phyloP scores from a whole-genome alignment of 1,140 invertebrate species.

The Ephestia elutella region DNA sequence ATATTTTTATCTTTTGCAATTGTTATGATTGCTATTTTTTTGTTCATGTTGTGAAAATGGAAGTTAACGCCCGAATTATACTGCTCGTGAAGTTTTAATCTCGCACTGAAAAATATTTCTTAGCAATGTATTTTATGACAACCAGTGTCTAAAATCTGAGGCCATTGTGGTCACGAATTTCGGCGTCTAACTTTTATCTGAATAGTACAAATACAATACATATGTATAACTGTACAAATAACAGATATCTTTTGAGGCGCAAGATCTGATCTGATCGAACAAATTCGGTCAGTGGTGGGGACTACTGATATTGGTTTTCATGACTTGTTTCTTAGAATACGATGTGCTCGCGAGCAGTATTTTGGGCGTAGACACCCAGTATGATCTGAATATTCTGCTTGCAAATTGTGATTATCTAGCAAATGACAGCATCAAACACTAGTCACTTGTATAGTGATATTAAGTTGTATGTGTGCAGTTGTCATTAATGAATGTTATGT shows the following conservation, averaged over 20 bases:
- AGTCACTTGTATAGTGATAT: slow-evolving; percentile 22
- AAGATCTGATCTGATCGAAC: too few relatives aligned
- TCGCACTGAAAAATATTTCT: too few relatives aligned
- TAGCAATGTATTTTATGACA: too few relatives aligned
- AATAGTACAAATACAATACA: too few relatives aligned
- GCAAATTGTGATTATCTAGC: slow-evolving; percentile 23
- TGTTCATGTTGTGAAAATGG: slow-evolving; percentile 15
- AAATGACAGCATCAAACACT: slow-evolving; percentile 16
- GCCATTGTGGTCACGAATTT: too few relatives aligned
- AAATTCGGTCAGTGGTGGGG: too few relatives aligned
- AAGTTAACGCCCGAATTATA: not conserved
- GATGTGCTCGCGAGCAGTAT: not conserved
- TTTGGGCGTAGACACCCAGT: not conserved
- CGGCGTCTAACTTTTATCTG: too few relatives aligned
- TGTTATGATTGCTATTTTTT: slow-evolving; percentile 15
- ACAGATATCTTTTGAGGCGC: too few relatives aligned
- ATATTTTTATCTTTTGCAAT: slow-evolving; percentile 4
- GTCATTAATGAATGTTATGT: not conserved
- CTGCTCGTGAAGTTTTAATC: not conserved
- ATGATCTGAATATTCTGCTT: slow-evolving; percentile 25
- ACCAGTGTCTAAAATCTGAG: too few relatives aligned
- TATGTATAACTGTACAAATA: too few relatives aligned
- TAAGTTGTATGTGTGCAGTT: slow-evolving; percentile 8
- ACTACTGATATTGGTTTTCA: too few relatives aligned
- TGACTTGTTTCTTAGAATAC: not conserved